Conservation (phyloP, 1,140 invertebrate species). For the Parapsyche elsis region DNA sequence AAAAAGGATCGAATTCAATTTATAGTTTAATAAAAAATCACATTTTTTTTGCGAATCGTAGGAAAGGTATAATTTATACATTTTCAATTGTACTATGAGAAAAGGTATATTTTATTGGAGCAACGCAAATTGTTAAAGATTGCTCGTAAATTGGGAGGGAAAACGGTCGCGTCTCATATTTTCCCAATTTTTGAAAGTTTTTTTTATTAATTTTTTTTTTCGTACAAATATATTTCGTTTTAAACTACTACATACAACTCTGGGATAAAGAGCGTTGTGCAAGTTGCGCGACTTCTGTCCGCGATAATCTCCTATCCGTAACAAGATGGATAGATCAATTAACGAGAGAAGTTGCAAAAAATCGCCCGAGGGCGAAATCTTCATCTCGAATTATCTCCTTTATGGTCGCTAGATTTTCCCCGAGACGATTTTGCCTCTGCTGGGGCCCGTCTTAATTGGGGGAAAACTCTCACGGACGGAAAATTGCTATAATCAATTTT, state of each 20-base stretch:
- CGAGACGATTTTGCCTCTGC: not conserved
- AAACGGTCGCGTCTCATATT: not conserved
- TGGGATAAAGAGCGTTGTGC: not conserved
- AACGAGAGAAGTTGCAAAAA: not conserved
- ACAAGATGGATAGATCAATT: conserved; percentile 25
- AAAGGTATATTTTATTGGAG: not conserved
- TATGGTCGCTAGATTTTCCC: not conserved
- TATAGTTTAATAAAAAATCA: too few relatives aligned
- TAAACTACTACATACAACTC: not conserved
- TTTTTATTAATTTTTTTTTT: not conserved
- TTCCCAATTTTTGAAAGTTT: not conserved
- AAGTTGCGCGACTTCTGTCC: not conserved
- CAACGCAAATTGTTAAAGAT: not conserved
- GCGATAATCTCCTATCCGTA: not conserved
- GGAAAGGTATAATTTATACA: not conserved
- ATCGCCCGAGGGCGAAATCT: not conserved
- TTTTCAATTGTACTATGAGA: not conserved
- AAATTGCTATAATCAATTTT: conserved; percentile 36
- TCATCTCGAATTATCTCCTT: conserved; percentile 13
- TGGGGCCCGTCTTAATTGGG: not conserved
- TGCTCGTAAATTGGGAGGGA: not conserved
- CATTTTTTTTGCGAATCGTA: too few relatives aligned
- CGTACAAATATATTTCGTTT: not conserved
- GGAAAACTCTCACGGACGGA: conserved; percentile 5
- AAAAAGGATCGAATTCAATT: too few relatives aligned